Base-by-base conservation (phyloP, 2,888 invertebrate genomes). In the Protodeltote pygarga region DNA sequence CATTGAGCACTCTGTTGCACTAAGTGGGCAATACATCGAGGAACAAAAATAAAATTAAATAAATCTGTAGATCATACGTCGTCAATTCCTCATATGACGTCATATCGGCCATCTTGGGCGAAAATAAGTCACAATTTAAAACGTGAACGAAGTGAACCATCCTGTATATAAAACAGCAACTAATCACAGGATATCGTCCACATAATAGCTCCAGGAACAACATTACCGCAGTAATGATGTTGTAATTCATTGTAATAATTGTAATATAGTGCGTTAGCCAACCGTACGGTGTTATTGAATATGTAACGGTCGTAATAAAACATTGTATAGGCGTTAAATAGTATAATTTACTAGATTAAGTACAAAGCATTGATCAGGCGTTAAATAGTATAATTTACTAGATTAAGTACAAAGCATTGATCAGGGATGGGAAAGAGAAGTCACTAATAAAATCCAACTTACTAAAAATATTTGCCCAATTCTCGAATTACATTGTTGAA, bases 171-270 rank as follows among this genome's bases (percentile, higher is more conserved):
- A 40, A 63, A 50, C 10, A 35, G 23, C 23, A 20, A 58, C 58
- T 67, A 63, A 63, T 58, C 48, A 48, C 45, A 40, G 58, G 42
- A 53, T 53, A 51, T 58, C 50, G 46, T 58, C 47, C 35, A 42
- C 41, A 42, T 65, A 71, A 66, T 59, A 65, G 63, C 63, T 64
- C 65, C 65, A 65, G 54, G 50, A 67, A 67, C 45, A 35, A 65
- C 66, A 66, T 54, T 60, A 54, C 54, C 47, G 57, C 45, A 50
- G 61, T 73, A 77, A 74, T 73, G 62, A 73, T 70, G 65, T 70
- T 71, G 72, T 79, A 73, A 78, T 78, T 67, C 67, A 72, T 60
- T 59, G 55, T 67, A 61, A 64, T 66, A 39, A 63, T 61, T 57
- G 38, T 64, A 45, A 64, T 58, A 38, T 49, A 64, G 9, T 28